Base-by-base conservation (phyloP, 2,797 vertebrate genomes). In the Emydoidea blandingii region DNA sequence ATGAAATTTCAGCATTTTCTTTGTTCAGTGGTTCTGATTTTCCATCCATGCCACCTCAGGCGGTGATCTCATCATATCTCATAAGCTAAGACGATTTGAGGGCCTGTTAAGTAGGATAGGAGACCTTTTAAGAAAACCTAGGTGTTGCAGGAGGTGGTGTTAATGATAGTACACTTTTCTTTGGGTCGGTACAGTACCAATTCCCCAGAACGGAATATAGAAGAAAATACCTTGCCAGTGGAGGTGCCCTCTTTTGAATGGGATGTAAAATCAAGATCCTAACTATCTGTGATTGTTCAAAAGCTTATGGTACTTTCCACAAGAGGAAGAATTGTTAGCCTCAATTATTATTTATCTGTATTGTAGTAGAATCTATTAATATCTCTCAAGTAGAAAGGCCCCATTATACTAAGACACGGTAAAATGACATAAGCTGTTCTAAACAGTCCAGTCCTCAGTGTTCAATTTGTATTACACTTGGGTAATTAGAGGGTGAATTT, bases 11-110 rank as follows among this genome's bases (percentile, higher is more conserved):
- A 93, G 92, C 94, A 59, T 94, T 96, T 96, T 93, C 92, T 83
- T 93, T 96, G 94, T 96, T 96, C 91, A 91, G 87, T 89, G 86
- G 81, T 96, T 95, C 93, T 93, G 78, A 90, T 95, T 96, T 95
- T 94, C 72, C 47, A 95, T 27, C n/a, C 23, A 90, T 81, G 91
- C 78, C 89, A 89, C 95, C 96, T 93, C 81, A 89, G 93, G 93
- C 85, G 89, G 76, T 53, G 87, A 90, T 85, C 95, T 72, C 96
- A 93, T 89, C 87, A 89, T 81, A 89, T 79, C 79, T 95, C 89
- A 94, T 81, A 93, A 76, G 23, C 62, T 81, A 83, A 92, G 27
- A 81, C 90, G 19, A 47, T 88, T 86, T 94, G 90, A 95, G 59
- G 76, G 31, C 21, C 59, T 92, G 90, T 92, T 86, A 83, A 96